phyloP scores from a whole-genome alignment of 2,888 invertebrate species.

The Dolichopus griseipennis region DNA sequence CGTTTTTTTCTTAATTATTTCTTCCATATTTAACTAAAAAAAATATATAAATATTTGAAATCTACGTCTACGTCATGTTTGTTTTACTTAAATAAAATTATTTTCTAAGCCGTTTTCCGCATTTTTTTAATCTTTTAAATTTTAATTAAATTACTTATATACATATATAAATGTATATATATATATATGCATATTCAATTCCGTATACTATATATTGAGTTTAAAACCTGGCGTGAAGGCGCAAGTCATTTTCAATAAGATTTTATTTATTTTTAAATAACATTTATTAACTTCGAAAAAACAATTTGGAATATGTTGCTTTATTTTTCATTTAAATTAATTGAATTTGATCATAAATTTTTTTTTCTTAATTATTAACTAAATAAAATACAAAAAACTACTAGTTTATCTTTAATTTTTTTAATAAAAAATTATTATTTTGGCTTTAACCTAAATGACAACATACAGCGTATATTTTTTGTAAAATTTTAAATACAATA shows the following conservation, averaged over 20 bases:
- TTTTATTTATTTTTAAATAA: neutral
- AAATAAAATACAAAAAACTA: too few relatives aligned
- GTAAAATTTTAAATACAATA: too few relatives aligned
- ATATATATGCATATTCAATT: too few relatives aligned
- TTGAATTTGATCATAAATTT: too few relatives aligned
- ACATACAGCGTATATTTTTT: too few relatives aligned
- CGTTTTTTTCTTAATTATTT: neutral
- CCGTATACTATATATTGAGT: neutral
- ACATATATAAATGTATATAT: too few relatives aligned
- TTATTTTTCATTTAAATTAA: too few relatives aligned
- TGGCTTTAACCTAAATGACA: too few relatives aligned
- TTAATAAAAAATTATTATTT: too few relatives aligned
- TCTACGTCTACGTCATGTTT: neutral
- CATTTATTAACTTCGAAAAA: neutral
- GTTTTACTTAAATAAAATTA: neutral
- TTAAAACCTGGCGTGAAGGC: neutral
- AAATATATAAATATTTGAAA: neutral
- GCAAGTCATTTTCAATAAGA: neutral
- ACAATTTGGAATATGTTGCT: neutral
- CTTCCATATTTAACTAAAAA: neutral
- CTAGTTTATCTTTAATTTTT: too few relatives aligned
- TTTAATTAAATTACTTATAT: too few relatives aligned
- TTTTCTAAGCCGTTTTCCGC: neutral
- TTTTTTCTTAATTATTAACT: too few relatives aligned
- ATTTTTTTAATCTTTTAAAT: neutral